Base-by-base conservation (phyloP, 2,113 vertebrate species). In the Martes martes region DNA sequence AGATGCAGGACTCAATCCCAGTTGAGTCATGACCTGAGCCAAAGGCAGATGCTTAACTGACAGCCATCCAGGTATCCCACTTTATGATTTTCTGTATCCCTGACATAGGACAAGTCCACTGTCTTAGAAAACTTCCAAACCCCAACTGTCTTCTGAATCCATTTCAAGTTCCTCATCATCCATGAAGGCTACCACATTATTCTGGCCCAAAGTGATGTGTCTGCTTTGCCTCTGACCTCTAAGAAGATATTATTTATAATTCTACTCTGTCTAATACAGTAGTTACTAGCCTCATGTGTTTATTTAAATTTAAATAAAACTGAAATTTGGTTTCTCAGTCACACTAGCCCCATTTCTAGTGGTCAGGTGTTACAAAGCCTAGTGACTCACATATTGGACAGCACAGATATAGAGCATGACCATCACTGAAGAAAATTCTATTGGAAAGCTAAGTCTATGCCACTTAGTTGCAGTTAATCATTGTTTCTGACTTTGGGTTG, bases 281-380 rank as follows among this genome's bases (percentile, higher is more conserved):
- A 59, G 33, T 42, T 36, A 47, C 45, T 90, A 76, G 73, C 36
- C 50, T 96, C 0, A 0, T 36, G 11, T 96, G 50, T 3, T 11
- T 89, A 36, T 83, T 61, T 80, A 83, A 78, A 65, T 94, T 76
- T 91, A 87, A 92, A 94, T 42, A 57, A 83, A 91, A 80, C 59
- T 84, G 82, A 89, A 80, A 80, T 89, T 76, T 5, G 39, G 23
- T 73, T 93, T 93, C 19, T 96, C 19, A 67, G 11, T 65, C 69
- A 71, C 6, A 42, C 2, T 31, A 21, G 39, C n/a, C 8, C 21
- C 50, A 71, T 86, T 69, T 95, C 80, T 69, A 76, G 39, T 24
- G 3, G 21, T 80, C 83, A 76, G 65, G 6, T 63, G 63, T 39
- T 39, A 36, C 26, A 24, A 8, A n/a, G 28, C 33, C 80, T 76